phyloP scores from a whole-genome alignment of 2,888 invertebrate genomes.

The Drosophila colorata region DNA sequence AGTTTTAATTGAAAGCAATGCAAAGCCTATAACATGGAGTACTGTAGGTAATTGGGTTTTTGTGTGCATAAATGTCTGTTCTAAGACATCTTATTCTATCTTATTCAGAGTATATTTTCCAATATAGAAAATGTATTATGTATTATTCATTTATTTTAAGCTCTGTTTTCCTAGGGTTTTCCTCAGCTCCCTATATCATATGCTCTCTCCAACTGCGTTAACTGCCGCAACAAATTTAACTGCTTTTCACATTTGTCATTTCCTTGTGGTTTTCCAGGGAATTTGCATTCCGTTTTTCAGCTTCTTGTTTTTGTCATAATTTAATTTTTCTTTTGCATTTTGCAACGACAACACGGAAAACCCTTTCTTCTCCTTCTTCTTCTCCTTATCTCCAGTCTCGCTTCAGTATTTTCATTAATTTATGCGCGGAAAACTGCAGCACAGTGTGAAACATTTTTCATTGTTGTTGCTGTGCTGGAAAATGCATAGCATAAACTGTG shows the following conservation, averaged over 20 bases:
- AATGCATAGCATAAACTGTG: constrained; percentile 56
- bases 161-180: no score
- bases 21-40: no score
- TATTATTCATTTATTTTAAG: no score
- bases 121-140: no score
- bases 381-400: not conserved
- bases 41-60: no score
- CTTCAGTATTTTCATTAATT: constrained; percentile 63
- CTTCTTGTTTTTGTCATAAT: constrained; percentile 20
- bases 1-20: not conserved
- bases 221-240: not conserved
- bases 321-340: constrained; percentile 32
- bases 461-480: constrained; percentile 35
- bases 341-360: not conserved
- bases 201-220: not conserved
- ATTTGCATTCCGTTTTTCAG: constrained; percentile 25
- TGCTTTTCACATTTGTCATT: constrained; percentile 9
- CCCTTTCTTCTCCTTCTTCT: not conserved
- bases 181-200: not conserved
- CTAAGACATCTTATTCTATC: no score
- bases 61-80: no score
- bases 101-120: no score
- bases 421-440: constrained; percentile 71
- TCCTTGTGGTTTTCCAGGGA: not conserved
- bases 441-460: constrained; percentile 74